Conservation (phyloP, 53 echinoderm and acorn worm species). For the Holothuria leucospilota region DNA sequence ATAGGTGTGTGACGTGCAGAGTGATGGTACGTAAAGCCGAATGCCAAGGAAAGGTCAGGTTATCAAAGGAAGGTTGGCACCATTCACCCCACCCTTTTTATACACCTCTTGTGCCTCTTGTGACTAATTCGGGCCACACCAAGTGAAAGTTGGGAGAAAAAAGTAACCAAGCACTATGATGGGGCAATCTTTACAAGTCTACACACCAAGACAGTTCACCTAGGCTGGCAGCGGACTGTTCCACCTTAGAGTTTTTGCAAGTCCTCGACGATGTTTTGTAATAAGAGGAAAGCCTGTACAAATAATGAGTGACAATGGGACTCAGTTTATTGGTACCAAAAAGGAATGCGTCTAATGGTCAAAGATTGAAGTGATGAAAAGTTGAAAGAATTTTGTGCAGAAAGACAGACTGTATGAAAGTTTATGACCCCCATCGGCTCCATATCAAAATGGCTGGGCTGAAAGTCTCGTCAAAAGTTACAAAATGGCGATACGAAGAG, state of each 20-base stretch:
- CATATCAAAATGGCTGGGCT: constrained; percentile 45
- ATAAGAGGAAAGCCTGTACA: constrained; percentile 50
- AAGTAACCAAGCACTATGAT: constrained; percentile 50
- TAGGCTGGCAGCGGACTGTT: constrained; percentile 56
- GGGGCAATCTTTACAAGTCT: constrained; percentile 60
- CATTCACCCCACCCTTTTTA: background rate
- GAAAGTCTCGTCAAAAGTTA: constrained; percentile 41
- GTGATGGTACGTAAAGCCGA: constrained; percentile 37
- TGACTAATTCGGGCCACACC: constrained; percentile 46
- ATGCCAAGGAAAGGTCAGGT: constrained; percentile 43
- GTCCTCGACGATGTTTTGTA: constrained; percentile 54
- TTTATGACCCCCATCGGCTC: background rate
- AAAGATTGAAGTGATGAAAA: no score
- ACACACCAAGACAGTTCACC: constrained; percentile 48
- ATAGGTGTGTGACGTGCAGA: constrained; percentile 55
- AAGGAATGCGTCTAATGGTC: no score
- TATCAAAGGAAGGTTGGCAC: constrained; percentile 44
- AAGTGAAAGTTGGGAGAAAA: constrained; percentile 45
- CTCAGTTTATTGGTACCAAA: no score
- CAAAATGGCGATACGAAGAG: constrained; percentile 22
- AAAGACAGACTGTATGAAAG: background rate
- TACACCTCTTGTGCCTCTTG: constrained; percentile 9
- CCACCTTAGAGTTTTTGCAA: constrained; percentile 49
- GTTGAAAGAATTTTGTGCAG: background rate
- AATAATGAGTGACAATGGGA: constrained; percentile 53